Percentiles rank a stretch among this genome's conserved stretches.
Conservation (phyloP, 2,797 vertebrate species). For the Myiothlypis chrysogaster region DNA sequence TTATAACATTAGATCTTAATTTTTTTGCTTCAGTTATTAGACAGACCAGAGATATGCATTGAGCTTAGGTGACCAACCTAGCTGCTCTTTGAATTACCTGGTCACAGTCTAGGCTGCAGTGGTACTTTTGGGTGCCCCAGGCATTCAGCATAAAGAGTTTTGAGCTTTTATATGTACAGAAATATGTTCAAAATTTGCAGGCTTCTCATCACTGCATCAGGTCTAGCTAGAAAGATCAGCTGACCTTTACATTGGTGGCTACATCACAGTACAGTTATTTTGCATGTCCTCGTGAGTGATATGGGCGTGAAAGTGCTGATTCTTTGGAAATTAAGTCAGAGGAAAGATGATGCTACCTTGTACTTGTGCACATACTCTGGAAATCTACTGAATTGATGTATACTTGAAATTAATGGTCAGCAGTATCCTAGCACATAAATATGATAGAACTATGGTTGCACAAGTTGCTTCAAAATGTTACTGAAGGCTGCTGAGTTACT, state of each 20-base stretch:
- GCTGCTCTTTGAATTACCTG: not conserved
- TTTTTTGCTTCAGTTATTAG: not conserved
- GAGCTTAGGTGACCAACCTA: not conserved
- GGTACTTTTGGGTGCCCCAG: not conserved
- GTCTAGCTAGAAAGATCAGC: not conserved
- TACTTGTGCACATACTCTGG: not conserved
- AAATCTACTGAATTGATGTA: not conserved
- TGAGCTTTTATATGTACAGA: not conserved
- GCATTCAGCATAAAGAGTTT: not conserved
- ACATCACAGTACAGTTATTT: not conserved
- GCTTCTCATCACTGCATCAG: not conserved
- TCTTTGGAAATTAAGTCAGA: not conserved
- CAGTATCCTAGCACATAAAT: not conserved
- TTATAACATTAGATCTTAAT: not conserved
- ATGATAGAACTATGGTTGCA: not conserved
- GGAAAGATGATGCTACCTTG: not conserved
- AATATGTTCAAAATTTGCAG: not conserved
- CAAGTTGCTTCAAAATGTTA: not conserved
- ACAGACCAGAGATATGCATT: not conserved
- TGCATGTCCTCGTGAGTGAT: accelerated
- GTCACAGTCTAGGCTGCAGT: not conserved
- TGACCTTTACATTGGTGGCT: not conserved
- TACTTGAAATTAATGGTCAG: not conserved
- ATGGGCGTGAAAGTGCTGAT: accelerated
- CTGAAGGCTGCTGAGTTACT: not conserved